Base-by-base conservation (phyloP, 2,113 vertebrate species). In the Pao palembangensis region DNA sequence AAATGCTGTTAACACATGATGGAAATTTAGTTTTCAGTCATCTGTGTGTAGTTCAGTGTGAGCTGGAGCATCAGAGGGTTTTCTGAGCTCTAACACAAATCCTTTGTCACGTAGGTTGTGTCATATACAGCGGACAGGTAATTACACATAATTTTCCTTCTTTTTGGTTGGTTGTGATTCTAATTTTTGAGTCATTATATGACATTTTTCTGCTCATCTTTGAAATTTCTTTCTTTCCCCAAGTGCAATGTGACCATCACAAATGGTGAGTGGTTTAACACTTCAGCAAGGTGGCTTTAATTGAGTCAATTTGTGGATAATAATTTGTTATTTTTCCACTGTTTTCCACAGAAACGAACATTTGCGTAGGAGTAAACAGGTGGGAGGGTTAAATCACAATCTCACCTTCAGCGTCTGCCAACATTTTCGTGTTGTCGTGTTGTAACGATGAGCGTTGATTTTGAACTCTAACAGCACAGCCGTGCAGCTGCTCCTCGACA, bases 301-400 rank as follows among this genome's bases (percentile, higher is more conserved):
- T 31, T 17, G 5, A 25, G 10, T 53, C 23, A 8, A 31, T 23
- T 23, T 19, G 2, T 53, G 4, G 11, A 10, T 53, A 53, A 10
- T 16, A 31, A 17, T 53, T 23, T 17, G 28, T n/a, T 31, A 4
- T 7, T 51, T 19, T 31, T 20, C 46, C 53, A 0, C 3, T 69
- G 1, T 53, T 61, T 63, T 57, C 23, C 28, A 69, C 78, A 92
- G 91, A 65, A 58, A 80, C 83, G 0, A 46, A 76, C 0, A 80
- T 89, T 43, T 92, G 91, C 31, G 6, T 0, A 0, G 72, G 67
- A 44, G 34, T 86, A 18, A 85, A 89, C 81, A 90, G 89, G 91
- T 92, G 49, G 18, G 75, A n/a, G 63, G 44, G 14, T 46, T 6
- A 56, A 3, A 13, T 21, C 5, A 18, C 8, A 5, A 5, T 15